Conservation (phyloP, 2,113 vertebrate genomes). For the Platysteira castanea region DNA sequence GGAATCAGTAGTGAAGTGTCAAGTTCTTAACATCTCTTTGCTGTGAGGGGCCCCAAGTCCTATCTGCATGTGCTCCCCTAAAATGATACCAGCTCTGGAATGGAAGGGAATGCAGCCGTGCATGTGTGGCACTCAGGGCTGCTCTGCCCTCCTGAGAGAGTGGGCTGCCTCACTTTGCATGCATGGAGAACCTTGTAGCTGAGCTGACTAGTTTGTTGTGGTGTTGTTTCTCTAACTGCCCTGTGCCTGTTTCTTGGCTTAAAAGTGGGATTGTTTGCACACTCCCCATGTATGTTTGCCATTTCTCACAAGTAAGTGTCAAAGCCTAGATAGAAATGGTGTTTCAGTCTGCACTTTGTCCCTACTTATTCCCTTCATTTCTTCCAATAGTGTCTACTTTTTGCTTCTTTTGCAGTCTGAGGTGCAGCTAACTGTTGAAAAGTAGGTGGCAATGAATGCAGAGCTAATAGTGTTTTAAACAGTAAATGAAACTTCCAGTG, state of each 20-base stretch:
- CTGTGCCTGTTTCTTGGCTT: not conserved
- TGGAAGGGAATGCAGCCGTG: not conserved
- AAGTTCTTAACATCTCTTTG: not conserved
- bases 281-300: not conserved
- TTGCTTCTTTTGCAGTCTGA: not conserved
- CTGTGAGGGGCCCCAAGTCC: not conserved
- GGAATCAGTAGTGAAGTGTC: not conserved
- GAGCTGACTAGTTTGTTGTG: not conserved
- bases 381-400: not conserved
- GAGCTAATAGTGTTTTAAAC: not conserved
- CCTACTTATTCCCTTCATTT: not conserved
- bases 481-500: not conserved
- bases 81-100: not conserved
- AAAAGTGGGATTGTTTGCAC: not conserved
- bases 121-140: not conserved
- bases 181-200: not conserved
- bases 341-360: not conserved
- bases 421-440: not conserved
- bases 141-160: not conserved
- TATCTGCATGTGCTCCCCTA: fast-evolving
- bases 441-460: not conserved
- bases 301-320: not conserved
- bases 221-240: not conserved
- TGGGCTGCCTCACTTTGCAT: not conserved
- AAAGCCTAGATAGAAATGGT: not conserved